phyloP scores from a whole-genome alignment of 2,113 vertebrate species.

The Anseranas semipalmata region DNA sequence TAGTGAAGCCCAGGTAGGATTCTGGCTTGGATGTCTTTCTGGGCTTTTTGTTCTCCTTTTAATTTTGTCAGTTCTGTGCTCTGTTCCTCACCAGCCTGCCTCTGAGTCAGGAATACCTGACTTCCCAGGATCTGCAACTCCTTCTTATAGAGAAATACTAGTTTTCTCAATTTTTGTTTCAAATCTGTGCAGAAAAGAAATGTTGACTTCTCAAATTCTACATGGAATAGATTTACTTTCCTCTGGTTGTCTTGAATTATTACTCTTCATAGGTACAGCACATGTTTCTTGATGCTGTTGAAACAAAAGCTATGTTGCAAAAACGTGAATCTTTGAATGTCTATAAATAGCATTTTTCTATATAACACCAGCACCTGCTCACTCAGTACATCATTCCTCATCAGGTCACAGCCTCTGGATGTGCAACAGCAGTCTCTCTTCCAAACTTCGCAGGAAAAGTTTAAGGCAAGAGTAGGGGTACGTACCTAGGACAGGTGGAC shows the following conservation, averaged over 20 bases:
- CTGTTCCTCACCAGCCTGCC: background rate
- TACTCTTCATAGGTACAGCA: background rate
- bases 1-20: background rate
- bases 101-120: background rate
- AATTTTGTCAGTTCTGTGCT: background rate
- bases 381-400: background rate
- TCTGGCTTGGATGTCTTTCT: background rate
- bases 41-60: background rate
- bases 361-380: background rate
- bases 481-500: background rate
- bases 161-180: background rate
- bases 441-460: background rate
- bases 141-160: background rate
- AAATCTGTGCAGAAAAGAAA: background rate
- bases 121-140: background rate
- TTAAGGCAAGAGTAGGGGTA: background rate
- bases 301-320: background rate
- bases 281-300: background rate
- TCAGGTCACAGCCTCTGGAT: background rate
- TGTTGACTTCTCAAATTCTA: background rate
- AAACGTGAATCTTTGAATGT: background rate
- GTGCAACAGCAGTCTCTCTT: background rate
- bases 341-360: background rate
- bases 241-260: background rate
- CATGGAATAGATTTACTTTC: background rate